Evolutionary conservation across 2,797 vertebrate genomes (phyloP).

Genomic region (Acipenser oxyrinchus): DNA sequence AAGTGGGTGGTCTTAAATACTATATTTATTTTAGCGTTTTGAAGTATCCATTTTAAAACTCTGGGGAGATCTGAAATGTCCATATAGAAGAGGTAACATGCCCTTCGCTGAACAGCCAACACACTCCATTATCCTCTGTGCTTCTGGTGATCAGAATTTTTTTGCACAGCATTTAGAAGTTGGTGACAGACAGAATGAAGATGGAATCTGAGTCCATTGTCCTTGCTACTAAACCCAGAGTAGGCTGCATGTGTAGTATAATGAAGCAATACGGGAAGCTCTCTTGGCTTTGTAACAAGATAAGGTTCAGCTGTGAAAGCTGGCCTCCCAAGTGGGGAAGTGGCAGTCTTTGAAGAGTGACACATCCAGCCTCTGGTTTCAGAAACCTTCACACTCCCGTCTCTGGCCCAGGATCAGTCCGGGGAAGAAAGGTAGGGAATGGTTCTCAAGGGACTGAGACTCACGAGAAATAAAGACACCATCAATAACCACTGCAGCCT

Average conservation of each 20-base stretch:
- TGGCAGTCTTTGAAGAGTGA: constrained; percentile 31
- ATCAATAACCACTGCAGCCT: background rate
- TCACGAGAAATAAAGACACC: background rate
- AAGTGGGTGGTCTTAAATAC: too few relatives aligned
- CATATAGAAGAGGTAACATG: too few relatives aligned
- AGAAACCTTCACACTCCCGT: constrained; percentile 19
- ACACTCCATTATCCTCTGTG: background rate
- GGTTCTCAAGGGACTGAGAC: background rate
- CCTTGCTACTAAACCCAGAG: constrained; percentile 20
- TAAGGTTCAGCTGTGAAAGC: constrained; percentile 39
- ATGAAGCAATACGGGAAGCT: constrained; percentile 32
- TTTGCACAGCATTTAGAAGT: constrained; percentile 20
- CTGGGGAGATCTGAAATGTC: too few relatives aligned
- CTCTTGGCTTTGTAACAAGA: constrained; percentile 44
- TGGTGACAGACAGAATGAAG: constrained; percentile 43
- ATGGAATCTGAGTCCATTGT: constrained; percentile 33
- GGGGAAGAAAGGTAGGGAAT: background rate
- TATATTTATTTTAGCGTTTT: too few relatives aligned
- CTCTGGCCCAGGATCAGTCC: background rate
- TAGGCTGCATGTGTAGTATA: constrained; percentile 36
- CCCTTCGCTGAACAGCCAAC: too few relatives aligned
- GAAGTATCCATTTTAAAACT: too few relatives aligned
- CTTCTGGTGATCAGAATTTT: constrained; percentile 1
- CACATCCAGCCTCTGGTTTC: constrained; percentile 44
- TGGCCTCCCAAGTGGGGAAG: constrained; percentile 45